Percentiles rank a stretch among this genome's conserved stretches.
Evolutionary conservation across 2,113 vertebrate species (phyloP).

Genomic region (Phalacrocorax brasilianus): DNA sequence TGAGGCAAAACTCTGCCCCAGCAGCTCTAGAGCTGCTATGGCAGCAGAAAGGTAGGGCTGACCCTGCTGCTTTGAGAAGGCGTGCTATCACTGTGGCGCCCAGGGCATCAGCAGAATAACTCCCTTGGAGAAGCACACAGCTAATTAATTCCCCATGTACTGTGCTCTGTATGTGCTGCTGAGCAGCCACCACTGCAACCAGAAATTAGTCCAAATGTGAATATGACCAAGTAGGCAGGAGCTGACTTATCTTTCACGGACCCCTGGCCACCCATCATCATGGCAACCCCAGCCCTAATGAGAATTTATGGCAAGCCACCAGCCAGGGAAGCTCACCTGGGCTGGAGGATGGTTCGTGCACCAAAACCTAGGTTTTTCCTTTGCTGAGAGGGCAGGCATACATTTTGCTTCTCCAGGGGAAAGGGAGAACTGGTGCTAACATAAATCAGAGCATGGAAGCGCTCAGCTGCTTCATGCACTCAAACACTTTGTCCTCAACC

Average conservation of each 20-base stretch:
- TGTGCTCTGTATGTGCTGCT: background rate
- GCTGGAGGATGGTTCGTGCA: background rate
- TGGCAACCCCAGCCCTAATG: background rate
- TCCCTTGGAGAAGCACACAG: background rate
- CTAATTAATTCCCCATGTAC: conserved; percentile 43
- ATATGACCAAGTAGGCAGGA: background rate
- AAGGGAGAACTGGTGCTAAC: background rate
- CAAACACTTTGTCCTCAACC: background rate
- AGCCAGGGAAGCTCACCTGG: background rate
- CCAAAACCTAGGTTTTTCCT: background rate
- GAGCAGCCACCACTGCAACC: background rate
- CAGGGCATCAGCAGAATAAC: background rate
- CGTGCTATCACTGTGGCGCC: background rate
- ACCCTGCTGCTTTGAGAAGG: background rate
- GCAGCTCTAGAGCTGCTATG: background rate
- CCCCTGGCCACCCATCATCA: background rate
- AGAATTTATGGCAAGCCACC: background rate
- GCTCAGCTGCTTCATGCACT: background rate
- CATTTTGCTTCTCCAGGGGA: background rate
- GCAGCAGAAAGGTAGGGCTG: conserved; percentile 36
- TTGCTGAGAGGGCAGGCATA: background rate
- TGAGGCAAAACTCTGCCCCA: background rate
- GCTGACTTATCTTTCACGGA: background rate
- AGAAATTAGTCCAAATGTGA: background rate
- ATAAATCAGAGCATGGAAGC: accelerated